Conservation (phyloP, 1,140 invertebrate species). For the Penaeus vannamei region DNA sequence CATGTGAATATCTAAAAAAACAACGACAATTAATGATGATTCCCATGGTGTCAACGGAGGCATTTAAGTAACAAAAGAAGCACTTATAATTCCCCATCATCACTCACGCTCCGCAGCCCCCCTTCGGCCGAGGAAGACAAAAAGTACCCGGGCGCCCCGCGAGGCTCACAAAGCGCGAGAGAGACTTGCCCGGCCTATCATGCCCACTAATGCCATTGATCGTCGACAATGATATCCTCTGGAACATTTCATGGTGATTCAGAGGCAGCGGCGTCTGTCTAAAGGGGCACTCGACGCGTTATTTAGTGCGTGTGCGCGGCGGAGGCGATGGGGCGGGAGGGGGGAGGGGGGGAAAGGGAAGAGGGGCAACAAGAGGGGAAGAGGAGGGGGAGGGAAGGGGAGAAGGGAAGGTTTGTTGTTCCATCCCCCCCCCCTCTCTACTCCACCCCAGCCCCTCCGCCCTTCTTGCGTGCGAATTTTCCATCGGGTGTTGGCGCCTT, state of each 20-base stretch:
- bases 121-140: conserved; percentile 42
- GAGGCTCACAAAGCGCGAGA: conserved; percentile 23
- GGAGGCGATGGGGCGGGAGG: no score
- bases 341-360: background rate
- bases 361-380: no score
- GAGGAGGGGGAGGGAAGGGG: no score
- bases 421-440: no score
- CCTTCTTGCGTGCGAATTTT: no score
- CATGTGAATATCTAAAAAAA: background rate
- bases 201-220: conserved; percentile 52
- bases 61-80: conserved; percentile 56
- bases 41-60: background rate
- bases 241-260: conserved; percentile 54
- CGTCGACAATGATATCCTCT: conserved; percentile 50
- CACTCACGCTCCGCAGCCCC: conserved; percentile 40
- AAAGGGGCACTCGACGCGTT: conserved; percentile 51
- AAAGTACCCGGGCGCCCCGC: background rate
- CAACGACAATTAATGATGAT: no score
- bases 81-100: conserved; percentile 53
- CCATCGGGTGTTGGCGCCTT: no score
- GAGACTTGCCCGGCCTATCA: conserved; percentile 24
- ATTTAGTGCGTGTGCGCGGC: conserved; percentile 6
- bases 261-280: conserved; percentile 59
- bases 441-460: no score
- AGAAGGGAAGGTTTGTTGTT: no score